Evolutionary conservation across 2,888 invertebrate species (phyloP), one percentile per base, ranked within the genome.

Genomic region (Ramazzottius varieornatus): DNA sequence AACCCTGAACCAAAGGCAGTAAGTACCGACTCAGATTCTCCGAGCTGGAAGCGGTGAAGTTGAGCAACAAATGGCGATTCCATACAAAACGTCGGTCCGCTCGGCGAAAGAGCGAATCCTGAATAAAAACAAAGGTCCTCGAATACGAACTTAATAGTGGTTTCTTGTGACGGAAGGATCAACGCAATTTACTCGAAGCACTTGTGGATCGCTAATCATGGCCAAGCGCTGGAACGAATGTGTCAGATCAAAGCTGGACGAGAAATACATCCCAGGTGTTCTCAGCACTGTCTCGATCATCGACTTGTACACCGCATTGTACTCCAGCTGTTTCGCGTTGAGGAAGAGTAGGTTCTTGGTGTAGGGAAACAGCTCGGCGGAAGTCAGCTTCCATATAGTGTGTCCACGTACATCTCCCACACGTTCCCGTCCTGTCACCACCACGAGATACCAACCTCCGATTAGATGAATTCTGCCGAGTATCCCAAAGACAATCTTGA

Each of bases 221-320:
- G 74, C 85, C 69, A 92, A 79, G 68, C 91, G 80, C 75, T 98
- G 94, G 74, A 91, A 80, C 0, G 88, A 83, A 75, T 93, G 92
- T 32, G 90, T 89, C 66, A 98, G 77, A 77, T 98, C 96, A 73
- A 89, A 90, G 1, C 87, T 85, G 72, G 90, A 88, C 24, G 92
- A 93, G 78, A 89, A 96, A 78, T 93, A 98, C 71, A 88, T 87
- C 71, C 84, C 83, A 1, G 90, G 88, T 1, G 87, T 86, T 46
- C 84, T 82, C 65, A 98, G 78, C 0, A 88, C 85, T 67, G 81
- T 80, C 67, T 86, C 84, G 16, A 96, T 73, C 88, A 98, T 88
- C 2, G 82, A 81, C 71, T 91, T 78, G 73, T 94, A 96, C 2
- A 81, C 80, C 68, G 81, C 82, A 77, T 96, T 92, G 74, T 88